Percentiles rank a stretch among this genome's conserved stretches.
These are phyloP conservation scores for Julus scandinavius DNA, from an alignment of 2,888 invertebrate genomes.

Conservation along the genomic window DNA sequence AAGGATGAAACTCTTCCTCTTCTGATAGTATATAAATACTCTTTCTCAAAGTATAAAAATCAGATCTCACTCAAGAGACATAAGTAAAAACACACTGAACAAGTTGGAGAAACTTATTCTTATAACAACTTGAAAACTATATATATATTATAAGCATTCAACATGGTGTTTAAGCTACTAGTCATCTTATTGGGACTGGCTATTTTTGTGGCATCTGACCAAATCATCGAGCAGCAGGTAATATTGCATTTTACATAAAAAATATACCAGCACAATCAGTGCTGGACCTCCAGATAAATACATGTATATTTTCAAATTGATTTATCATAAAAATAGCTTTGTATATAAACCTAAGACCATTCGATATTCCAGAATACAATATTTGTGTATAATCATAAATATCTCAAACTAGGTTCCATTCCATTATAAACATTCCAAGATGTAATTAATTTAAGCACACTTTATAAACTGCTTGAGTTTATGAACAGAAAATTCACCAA, in stretches of 20 bases:
- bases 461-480: too few species aligned
- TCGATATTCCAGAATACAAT: too few species aligned
- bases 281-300: neutral
- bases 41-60: neutral
- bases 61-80: neutral
- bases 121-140: too few species aligned
- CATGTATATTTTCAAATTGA: too few species aligned
- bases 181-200: neutral
- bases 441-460: too few species aligned
- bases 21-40: constrained; percentile 10
- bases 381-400: too few species aligned
- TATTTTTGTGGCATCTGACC: neutral
- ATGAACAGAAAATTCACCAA: too few species aligned
- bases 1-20: neutral
- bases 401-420: too few species aligned
- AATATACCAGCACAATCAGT: neutral
- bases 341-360: too few species aligned
- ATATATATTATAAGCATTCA: neutral
- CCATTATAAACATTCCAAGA: too few species aligned
- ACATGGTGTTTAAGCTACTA: neutral
- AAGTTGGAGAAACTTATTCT: neutral
- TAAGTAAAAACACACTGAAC: neutral
- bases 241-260: too few species aligned
- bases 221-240: constrained; percentile 1
- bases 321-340: too few species aligned